Conservation (phyloP, 2,888 invertebrate species). For the Disparrhopalites patrizii region DNA sequence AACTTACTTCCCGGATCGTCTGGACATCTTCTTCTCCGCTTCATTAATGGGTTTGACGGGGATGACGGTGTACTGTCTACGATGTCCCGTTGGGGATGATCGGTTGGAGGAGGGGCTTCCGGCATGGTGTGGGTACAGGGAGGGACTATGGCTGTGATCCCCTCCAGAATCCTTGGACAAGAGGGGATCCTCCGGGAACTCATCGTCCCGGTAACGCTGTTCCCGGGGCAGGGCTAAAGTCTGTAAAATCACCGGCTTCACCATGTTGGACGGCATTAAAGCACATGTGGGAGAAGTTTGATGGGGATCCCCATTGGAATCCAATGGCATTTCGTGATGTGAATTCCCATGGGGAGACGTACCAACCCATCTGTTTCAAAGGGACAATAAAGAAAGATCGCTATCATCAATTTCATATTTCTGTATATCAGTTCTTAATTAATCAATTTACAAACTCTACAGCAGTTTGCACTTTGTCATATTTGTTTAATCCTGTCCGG, state of each 20-base stretch:
- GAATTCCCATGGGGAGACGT: slow-evolving; percentile 4
- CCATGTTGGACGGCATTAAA: background rate
- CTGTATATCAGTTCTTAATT: too few relatives aligned
- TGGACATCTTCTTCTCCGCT: slow-evolving; percentile 30
- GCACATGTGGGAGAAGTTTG: background rate
- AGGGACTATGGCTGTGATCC: background rate
- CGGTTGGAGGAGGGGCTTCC: slow-evolving; percentile 8
- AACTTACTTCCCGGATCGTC: slow-evolving; percentile 45
- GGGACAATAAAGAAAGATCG: background rate
- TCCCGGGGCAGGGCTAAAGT: slow-evolving; percentile 13
- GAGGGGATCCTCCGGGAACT: slow-evolving; percentile 21
- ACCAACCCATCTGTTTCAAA: slow-evolving; percentile 11
- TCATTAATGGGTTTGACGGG: slow-evolving; percentile 36
- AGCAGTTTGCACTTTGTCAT: too few relatives aligned
- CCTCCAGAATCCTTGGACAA: slow-evolving; percentile 19
- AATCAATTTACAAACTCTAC: too few relatives aligned
- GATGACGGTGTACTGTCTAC: slow-evolving; percentile 35
- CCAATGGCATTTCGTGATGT: slow-evolving; percentile 6
- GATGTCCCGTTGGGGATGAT: slow-evolving; percentile 17
- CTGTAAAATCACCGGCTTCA: slow-evolving; percentile 17
- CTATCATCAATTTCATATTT: too few relatives aligned
- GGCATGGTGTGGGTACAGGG: slow-evolving; percentile 13
- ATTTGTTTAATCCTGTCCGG: too few relatives aligned
- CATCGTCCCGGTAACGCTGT: slow-evolving; percentile 5
- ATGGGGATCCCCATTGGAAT: slow-evolving; percentile 7